Percentiles rank a stretch among this genome's conserved stretches.
phyloP scores from a whole-genome alignment of 2,888 invertebrate genomes.

The Lymantria dispar region DNA sequence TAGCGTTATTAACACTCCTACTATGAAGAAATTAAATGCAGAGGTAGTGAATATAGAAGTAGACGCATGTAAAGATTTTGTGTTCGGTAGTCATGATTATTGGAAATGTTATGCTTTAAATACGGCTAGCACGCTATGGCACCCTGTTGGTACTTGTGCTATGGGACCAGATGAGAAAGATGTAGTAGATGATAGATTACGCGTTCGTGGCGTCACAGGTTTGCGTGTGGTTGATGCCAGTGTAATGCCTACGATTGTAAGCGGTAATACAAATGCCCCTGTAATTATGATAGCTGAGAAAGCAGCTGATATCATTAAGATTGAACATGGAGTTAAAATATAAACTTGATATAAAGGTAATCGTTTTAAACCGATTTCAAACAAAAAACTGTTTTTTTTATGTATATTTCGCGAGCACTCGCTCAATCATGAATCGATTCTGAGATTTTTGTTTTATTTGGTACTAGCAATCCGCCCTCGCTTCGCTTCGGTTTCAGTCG shows the following conservation, averaged over 20 bases:
- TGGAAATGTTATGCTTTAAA: slow-evolving; percentile 56
- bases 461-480: background rate
- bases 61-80: slow-evolving; percentile 32
- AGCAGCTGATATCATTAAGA: background rate
- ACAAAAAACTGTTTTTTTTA: too few species aligned
- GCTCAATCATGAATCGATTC: too few species aligned
- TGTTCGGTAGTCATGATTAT: slow-evolving; percentile 45
- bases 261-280: background rate
- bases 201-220: background rate
- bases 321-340: background rate
- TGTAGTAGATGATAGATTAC: slow-evolving; percentile 6
- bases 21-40: slow-evolving; percentile 33
- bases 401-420: too few species aligned
- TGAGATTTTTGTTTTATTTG: background rate
- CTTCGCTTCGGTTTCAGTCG: too few species aligned
- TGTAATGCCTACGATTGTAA: background rate
- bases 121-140: slow-evolving; percentile 40
- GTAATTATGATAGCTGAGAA: background rate
- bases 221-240: background rate
- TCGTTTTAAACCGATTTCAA: too few species aligned
- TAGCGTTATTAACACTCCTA: slow-evolving; percentile 34
- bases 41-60: slow-evolving; percentile 32
- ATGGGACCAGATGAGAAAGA: slow-evolving; percentile 66
- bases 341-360: too few species aligned
- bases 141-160: background rate